Conservation (phyloP, 2,113 vertebrate genomes). For the Hypomesus transpacificus region DNA sequence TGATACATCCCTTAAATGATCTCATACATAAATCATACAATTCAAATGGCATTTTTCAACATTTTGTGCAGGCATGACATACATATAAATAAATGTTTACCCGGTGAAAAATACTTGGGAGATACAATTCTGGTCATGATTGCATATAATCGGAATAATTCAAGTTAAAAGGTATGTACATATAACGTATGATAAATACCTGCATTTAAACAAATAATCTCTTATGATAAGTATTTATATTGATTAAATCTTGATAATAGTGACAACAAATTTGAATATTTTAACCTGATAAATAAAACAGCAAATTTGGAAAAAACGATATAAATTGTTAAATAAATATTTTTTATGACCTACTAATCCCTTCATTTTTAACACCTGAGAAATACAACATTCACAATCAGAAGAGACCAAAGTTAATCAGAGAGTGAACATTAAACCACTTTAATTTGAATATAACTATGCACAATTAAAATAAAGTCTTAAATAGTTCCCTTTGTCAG, state of each 20-base stretch:
- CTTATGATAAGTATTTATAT: slow-evolving; percentile 6
- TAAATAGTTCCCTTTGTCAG: background rate
- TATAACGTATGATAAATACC: slow-evolving; percentile 11
- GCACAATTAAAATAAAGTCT: background rate
- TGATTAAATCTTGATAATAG: background rate
- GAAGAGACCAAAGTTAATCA: too few relatives aligned
- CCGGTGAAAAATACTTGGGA: background rate
- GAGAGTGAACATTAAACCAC: too few relatives aligned
- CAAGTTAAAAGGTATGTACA: too few relatives aligned
- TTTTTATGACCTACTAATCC: slow-evolving; percentile 1
- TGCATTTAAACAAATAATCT: background rate
- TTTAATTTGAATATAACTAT: too few relatives aligned
- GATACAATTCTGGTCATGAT: too few relatives aligned
- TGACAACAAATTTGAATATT: background rate
- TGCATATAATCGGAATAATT: too few relatives aligned
- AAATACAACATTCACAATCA: slow-evolving; percentile 3
- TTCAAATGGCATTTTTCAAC: slow-evolving; percentile 1
- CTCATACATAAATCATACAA: slow-evolving; percentile 3
- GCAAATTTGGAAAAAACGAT: background rate
- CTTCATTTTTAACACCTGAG: slow-evolving; percentile 25
- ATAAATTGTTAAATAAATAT: slow-evolving; percentile 13
- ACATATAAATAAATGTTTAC: slow-evolving; percentile 7
- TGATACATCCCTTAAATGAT: slow-evolving; percentile 7
- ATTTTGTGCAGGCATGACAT: slow-evolving; percentile 5
- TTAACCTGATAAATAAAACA: slow-evolving; percentile 4